Evolutionary conservation across 1,140 invertebrate genomes (phyloP).

Genomic region (Notospermus geniculatus): DNA sequence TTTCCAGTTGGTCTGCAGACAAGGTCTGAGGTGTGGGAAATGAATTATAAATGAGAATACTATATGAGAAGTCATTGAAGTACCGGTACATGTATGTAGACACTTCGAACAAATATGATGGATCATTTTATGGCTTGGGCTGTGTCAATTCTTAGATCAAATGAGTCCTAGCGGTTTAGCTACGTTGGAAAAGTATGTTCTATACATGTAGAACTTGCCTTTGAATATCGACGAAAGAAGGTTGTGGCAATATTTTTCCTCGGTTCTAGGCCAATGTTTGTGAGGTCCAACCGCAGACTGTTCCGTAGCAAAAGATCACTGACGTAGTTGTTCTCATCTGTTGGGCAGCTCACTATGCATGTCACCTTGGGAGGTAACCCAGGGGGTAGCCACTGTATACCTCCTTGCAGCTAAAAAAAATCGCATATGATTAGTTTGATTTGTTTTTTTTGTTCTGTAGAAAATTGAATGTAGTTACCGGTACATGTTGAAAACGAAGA

Average conservation of each 20-base stretch:
- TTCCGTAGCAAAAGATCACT: slow-evolving; percentile 31
- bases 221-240: slow-evolving; percentile 36
- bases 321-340: slow-evolving; percentile 29
- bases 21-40: too few relatives aligned
- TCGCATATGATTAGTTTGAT: neutral
- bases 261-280: slow-evolving; percentile 21
- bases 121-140: too few relatives aligned
- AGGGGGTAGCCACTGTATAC: slow-evolving; percentile 36
- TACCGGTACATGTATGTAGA: neutral
- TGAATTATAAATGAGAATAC: slow-evolving; percentile 11
- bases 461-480: too few relatives aligned
- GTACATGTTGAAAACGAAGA: too few relatives aligned
- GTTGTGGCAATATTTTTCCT: slow-evolving; percentile 26
- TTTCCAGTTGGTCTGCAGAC: slow-evolving; percentile 37
- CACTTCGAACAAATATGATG: too few relatives aligned
- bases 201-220: slow-evolving; percentile 35
- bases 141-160: too few relatives aligned
- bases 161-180: too few relatives aligned
- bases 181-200: too few relatives aligned
- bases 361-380: slow-evolving; percentile 32
- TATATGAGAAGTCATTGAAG: slow-evolving; percentile 1
- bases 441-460: too few relatives aligned
- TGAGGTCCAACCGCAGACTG: slow-evolving; percentile 25
- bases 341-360: slow-evolving; percentile 37
- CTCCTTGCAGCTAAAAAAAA: too few relatives aligned